phyloP scores from a whole-genome alignment of 1,140 invertebrate species.

The Diabrotica virgifera region DNA sequence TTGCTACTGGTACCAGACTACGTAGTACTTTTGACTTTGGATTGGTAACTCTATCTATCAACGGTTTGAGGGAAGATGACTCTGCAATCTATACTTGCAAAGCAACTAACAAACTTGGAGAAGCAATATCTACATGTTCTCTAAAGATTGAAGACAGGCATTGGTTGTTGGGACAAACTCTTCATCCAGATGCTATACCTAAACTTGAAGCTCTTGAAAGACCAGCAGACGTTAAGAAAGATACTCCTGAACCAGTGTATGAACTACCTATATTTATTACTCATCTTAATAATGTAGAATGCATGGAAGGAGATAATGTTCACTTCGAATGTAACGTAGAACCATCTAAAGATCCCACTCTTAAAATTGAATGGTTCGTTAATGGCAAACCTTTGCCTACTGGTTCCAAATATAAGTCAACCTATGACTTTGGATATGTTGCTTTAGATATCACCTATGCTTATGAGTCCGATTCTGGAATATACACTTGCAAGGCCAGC shows the following conservation, averaged over 20 bases:
- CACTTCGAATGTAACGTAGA: slow-evolving; percentile 95
- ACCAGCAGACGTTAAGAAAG: slow-evolving; percentile 61
- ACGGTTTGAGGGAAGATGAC: slow-evolving; percentile 81
- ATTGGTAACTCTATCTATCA: slow-evolving; percentile 87
- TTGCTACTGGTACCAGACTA: slow-evolving; percentile 80
- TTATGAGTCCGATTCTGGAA: slow-evolving; percentile 84
- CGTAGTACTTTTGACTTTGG: slow-evolving; percentile 92
- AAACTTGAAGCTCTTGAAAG: slow-evolving; percentile 85
- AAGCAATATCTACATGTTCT: slow-evolving; percentile 87
- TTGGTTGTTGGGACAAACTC: slow-evolving; percentile 81
- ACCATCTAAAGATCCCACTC: slow-evolving; percentile 90
- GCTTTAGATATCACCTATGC: slow-evolving; percentile 77
- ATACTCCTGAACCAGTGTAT: slow-evolving; percentile 71
- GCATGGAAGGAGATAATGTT: slow-evolving; percentile 84
- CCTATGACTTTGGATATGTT: slow-evolving; percentile 87
- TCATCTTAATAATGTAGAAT: slow-evolving; percentile 87
- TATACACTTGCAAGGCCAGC: slow-evolving; percentile 89
- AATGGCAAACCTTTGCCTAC: slow-evolving; percentile 79
- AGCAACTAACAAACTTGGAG: slow-evolving; percentile 84
- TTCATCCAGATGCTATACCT: slow-evolving; percentile 87
- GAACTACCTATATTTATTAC: slow-evolving; percentile 86
- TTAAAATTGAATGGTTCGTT: slow-evolving; percentile 89
- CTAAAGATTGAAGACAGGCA: slow-evolving; percentile 86
- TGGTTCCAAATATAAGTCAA: slow-evolving; percentile 78
- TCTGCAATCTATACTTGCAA: slow-evolving; percentile 93